Conservation (phyloP, 2,113 vertebrate species). For the Lepisosteus oculatus region DNA sequence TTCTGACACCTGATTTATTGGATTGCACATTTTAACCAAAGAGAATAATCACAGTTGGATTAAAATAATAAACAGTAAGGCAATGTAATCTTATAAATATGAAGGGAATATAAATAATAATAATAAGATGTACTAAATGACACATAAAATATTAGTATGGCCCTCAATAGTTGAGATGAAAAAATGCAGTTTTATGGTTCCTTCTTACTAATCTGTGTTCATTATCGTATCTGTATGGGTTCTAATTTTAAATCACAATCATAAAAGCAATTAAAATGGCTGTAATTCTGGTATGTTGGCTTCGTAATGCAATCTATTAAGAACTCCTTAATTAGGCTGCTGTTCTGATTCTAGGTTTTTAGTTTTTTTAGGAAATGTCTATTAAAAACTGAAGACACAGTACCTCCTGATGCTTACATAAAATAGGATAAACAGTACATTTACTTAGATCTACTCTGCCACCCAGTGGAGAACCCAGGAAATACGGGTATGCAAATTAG, state of each 20-base stretch:
- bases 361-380: constrained; percentile 8
- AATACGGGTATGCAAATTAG: background rate
- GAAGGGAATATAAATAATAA: background rate
- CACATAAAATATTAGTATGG: too few relatives aligned
- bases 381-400: constrained; percentile 19
- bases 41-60: too few relatives aligned
- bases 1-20: too few relatives aligned
- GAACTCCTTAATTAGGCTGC: too few relatives aligned
- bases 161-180: too few relatives aligned
- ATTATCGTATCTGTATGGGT: constrained; percentile 12
- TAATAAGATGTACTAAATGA: too few relatives aligned
- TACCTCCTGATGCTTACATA: constrained; percentile 2
- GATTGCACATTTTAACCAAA: too few relatives aligned
- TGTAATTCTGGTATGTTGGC: constrained; percentile 31
- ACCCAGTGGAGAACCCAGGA: constrained; percentile 47
- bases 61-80: constrained; percentile 1
- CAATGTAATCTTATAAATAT: constrained; percentile 5
- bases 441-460: constrained; percentile 48
- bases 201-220: constrained; percentile 25
- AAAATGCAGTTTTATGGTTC: constrained; percentile 1
- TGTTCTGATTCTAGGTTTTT: too few relatives aligned
- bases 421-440: constrained; percentile 8
- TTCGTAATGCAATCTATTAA: background rate
- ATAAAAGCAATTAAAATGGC: constrained; percentile 35
- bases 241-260: constrained; percentile 24